These are phyloP conservation scores for Ceyx melanurus DNA, from an alignment of 2,113 vertebrate species.

Conservation along the genomic window DNA sequence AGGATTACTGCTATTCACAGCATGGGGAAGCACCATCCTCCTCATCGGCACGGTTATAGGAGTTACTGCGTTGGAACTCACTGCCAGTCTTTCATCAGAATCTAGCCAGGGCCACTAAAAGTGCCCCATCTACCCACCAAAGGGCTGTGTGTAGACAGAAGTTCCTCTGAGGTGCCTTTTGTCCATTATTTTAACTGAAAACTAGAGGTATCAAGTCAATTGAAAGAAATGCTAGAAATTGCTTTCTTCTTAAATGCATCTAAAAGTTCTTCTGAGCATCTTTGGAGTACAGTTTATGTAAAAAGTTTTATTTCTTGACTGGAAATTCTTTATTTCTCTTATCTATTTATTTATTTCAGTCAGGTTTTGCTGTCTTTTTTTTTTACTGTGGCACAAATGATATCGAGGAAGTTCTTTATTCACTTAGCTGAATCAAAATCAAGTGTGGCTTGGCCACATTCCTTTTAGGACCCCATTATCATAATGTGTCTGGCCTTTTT, in stretches of 20 bases:
- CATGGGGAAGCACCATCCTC: neutral
- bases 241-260: neutral
- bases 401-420: neutral
- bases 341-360: neutral
- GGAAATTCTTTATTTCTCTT: too few relatives aligned
- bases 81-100: neutral
- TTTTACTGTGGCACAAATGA: neutral
- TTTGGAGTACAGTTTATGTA: neutral
- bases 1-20: neutral
- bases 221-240: neutral
- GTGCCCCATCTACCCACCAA: neutral
- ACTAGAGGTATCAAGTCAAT: neutral
- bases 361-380: neutral
- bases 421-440: neutral
- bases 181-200: neutral
- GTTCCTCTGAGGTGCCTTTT: neutral
- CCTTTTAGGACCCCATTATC: neutral
- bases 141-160: neutral
- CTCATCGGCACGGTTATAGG: neutral
- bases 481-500: conserved; percentile 3
- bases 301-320: neutral
- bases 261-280: neutral
- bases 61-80: neutral
- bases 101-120: neutral
- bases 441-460: neutral